phyloP scores from a whole-genome alignment of 2,888 invertebrate genomes.

The Cosmopolites sordidus region DNA sequence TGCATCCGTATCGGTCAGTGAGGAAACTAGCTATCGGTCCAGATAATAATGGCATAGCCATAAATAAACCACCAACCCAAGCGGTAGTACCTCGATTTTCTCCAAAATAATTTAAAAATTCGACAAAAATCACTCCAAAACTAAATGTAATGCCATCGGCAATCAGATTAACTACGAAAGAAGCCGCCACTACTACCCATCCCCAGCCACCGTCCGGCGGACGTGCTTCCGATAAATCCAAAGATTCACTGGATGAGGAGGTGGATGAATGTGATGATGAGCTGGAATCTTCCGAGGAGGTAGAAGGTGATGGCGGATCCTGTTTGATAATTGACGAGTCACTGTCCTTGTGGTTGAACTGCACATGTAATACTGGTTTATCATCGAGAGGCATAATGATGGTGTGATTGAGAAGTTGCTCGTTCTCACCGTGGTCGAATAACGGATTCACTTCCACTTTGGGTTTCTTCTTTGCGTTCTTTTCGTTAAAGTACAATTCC shows the following conservation, averaged over 20 bases:
- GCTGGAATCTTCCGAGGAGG: slow-evolving; percentile 41
- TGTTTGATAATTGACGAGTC: slow-evolving; percentile 29
- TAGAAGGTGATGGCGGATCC: slow-evolving; percentile 28
- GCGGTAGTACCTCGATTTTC: slow-evolving; percentile 83
- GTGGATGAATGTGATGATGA: slow-evolving; percentile 40
- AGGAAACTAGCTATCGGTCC: slow-evolving; percentile 82
- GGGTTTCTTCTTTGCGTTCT: slow-evolving; percentile 26
- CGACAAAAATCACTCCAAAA: slow-evolving; percentile 84
- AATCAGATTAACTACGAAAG: slow-evolving; percentile 85
- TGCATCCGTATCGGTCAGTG: slow-evolving; percentile 79
- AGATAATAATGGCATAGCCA: slow-evolving; percentile 84
- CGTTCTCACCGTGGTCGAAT: slow-evolving; percentile 26
- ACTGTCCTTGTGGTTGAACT: slow-evolving; percentile 53
- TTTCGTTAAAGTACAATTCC: slow-evolving; percentile 31
- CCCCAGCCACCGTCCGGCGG: slow-evolving; percentile 91
- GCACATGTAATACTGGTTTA: slow-evolving; percentile 53
- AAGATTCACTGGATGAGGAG: slow-evolving; percentile 59
- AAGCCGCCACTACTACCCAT: slow-evolving; percentile 86
- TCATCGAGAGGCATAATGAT: slow-evolving; percentile 36
- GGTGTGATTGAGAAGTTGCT: slow-evolving; percentile 22
- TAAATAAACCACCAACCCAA: slow-evolving; percentile 85
- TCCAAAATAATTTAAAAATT: slow-evolving; percentile 79
- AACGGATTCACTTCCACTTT: slow-evolving; percentile 29
- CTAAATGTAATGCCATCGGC: slow-evolving; percentile 91
- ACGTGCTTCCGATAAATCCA: slow-evolving; percentile 62